Conservation (phyloP, 2,888 invertebrate genomes). For the Saturnia pavonia region DNA sequence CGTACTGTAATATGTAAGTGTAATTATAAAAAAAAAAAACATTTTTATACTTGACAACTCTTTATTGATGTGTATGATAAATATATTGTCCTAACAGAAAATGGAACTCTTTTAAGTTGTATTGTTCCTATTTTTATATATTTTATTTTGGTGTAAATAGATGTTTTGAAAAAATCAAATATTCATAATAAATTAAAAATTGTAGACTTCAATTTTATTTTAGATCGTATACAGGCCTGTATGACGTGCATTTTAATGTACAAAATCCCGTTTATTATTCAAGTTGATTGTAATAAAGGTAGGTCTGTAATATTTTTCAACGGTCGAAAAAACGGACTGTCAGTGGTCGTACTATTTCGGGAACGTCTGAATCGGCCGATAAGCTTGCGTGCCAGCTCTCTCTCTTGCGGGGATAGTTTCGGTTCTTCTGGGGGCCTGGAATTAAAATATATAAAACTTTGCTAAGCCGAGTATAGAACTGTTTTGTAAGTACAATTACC, state of each 20-base stretch:
- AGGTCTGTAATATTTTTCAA: conserved; percentile 42
- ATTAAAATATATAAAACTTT: too few species aligned
- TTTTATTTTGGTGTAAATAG: too few species aligned
- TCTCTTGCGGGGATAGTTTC: conserved; percentile 59
- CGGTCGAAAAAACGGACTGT: conserved; percentile 53
- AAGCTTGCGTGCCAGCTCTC: conserved; percentile 60
- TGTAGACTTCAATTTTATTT: neutral
- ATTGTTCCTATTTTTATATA: too few species aligned
- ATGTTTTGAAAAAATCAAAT: too few species aligned
- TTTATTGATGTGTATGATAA: conserved; percentile 5
- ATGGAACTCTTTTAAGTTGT: too few species aligned
- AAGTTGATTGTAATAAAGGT: conserved; percentile 2
- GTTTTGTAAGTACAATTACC: too few species aligned
- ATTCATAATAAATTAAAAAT: too few species aligned
- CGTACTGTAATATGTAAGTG: conserved; percentile 11
- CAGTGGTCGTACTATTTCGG: conserved; percentile 47
- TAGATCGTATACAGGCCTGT: neutral
- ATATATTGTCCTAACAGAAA: too few species aligned
- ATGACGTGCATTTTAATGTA: neutral
- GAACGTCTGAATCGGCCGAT: conserved; percentile 68
- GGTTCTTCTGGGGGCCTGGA: conserved; percentile 59
- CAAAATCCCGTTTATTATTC: neutral
- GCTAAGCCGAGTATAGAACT: too few species aligned
- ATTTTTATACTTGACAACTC: neutral
- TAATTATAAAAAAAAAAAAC: conserved; percentile 20